A percentile compares a stretch with the other conserved stretches of the same genome.
Conservation (phyloP, 2,113 vertebrate species). For the Eulacestoma nigropectus region DNA sequence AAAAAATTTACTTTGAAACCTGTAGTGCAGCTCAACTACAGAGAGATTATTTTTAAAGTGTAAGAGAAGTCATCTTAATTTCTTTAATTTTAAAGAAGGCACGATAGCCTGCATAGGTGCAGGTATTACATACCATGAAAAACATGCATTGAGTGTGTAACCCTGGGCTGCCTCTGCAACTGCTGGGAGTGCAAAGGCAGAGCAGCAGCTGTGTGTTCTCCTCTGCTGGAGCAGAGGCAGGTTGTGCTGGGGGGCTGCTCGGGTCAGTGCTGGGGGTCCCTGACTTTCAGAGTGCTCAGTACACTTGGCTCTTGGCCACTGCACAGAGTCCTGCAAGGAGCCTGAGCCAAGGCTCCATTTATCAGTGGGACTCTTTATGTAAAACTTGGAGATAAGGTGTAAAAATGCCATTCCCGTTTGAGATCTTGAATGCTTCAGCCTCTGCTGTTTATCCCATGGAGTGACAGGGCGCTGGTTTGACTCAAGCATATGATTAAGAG, state of each 20-base stretch:
- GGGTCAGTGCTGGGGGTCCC: too few relatives aligned
- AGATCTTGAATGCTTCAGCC: background rate
- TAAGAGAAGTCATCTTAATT: fast-evolving
- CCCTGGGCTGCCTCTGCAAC: background rate
- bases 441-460: background rate
- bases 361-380: background rate
- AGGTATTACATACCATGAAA: fast-evolving
- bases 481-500: background rate
- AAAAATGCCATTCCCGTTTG: background rate
- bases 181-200: background rate
- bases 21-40: background rate
- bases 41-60: background rate
- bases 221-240: background rate
- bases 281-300: background rate
- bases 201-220: background rate
- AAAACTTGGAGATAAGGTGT: background rate
- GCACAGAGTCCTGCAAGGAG: too few relatives aligned
- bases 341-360: background rate
- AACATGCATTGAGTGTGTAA: fast-evolving
- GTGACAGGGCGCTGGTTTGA: background rate
- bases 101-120: background rate
- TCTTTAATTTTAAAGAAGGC: background rate
- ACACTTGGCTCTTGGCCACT: background rate
- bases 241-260: background rate
- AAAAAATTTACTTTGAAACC: background rate